Evolutionary conservation across 2,888 invertebrate species (phyloP).

Genomic region (Athalia circularis): DNA sequence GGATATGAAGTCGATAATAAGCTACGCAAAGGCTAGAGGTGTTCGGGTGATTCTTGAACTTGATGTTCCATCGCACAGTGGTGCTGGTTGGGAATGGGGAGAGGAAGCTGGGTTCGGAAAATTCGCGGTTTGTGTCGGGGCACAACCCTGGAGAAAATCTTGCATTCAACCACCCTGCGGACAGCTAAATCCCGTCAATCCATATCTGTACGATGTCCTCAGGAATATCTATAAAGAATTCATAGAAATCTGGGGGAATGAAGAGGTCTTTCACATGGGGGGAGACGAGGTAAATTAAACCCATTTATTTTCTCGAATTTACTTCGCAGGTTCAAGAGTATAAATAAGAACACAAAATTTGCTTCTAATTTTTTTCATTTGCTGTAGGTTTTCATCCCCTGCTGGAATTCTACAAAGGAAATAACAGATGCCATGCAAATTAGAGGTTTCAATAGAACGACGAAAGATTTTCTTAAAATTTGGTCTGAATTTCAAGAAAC

Average conservation of each 20-base stretch:
- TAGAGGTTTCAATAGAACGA: slow-evolving; percentile 77
- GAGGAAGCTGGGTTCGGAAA: slow-evolving; percentile 77
- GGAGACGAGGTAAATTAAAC: slow-evolving; percentile 86
- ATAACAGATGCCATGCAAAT: slow-evolving; percentile 81
- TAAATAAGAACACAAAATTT: not conserved
- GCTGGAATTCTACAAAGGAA: slow-evolving; percentile 86
- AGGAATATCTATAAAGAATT: slow-evolving; percentile 83
- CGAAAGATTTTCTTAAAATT: slow-evolving; percentile 81
- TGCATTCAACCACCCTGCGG: slow-evolving; percentile 92
- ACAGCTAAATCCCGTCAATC: slow-evolving; percentile 87
- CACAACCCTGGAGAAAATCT: slow-evolving; percentile 82
- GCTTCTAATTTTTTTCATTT: not conserved
- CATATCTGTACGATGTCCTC: slow-evolving; percentile 81
- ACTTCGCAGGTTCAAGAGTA: not conserved
- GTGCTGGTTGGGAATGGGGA: slow-evolving; percentile 90
- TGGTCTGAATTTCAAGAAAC: slow-evolving; percentile 86
- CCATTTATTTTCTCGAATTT: not conserved
- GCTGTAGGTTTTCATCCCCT: slow-evolving; percentile 79
- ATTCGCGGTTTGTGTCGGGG: slow-evolving; percentile 81
- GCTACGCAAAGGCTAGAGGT: slow-evolving; percentile 87
- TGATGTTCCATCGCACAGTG: slow-evolving; percentile 91
- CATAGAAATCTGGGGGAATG: slow-evolving; percentile 77
- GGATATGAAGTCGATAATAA: slow-evolving; percentile 82
- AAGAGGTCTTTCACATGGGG: slow-evolving; percentile 86
- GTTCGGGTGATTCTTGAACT: slow-evolving; percentile 91